Base-by-base conservation (phyloP, 1,140 invertebrate species). In the Macrobrachium nipponense region DNA sequence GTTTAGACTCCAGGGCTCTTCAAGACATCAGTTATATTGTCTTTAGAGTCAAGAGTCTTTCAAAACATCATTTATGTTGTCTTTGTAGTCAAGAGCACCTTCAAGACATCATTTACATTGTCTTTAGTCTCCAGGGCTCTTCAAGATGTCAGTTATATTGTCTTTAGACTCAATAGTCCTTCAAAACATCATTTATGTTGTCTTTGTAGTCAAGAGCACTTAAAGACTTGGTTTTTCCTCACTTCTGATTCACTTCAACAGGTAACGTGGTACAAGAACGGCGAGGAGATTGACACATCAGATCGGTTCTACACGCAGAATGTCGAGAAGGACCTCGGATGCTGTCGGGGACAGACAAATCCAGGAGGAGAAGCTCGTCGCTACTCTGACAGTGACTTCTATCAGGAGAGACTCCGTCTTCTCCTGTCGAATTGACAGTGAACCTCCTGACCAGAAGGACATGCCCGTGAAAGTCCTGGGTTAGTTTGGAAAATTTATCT, bases 211-310 rank as follows among this genome's bases (percentile, higher is more conserved):
- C 51, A 6, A 0, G 12, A 7, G 8, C 51, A 51, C 51, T 12
- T 51, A 2, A 10, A 73, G 51, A 78, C n/a, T 27, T 64, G 0
- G 17, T 51, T 64, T 80, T 14, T 66, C 18, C 17, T 36, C 27
- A 36, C 0, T 60, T 36, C 4, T 18, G 23, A 20, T 51, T 4
- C 43, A 18, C 68, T 10, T 62, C 77, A 11, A 27, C 66, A 86
- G 84, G 84, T 86, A 27, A 80, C 77, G 0, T 86, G 84, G 84
- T 60, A 80, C 27, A 86, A 80, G 43, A 59, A 86, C 23, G 84
- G 84, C 15, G 20, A 17, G 12, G 64, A 73, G 59, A 86, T 86
- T 4, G 60, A 77, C 12, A 15, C 8, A 11, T 60, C 23, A 0
- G 78, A 80, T 60, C 66, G 84, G 17, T 43, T 80, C 43, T 86